Evolutionary conservation across 1,140 invertebrate genomes (phyloP).

Genomic region (Fopius arisanus): DNA sequence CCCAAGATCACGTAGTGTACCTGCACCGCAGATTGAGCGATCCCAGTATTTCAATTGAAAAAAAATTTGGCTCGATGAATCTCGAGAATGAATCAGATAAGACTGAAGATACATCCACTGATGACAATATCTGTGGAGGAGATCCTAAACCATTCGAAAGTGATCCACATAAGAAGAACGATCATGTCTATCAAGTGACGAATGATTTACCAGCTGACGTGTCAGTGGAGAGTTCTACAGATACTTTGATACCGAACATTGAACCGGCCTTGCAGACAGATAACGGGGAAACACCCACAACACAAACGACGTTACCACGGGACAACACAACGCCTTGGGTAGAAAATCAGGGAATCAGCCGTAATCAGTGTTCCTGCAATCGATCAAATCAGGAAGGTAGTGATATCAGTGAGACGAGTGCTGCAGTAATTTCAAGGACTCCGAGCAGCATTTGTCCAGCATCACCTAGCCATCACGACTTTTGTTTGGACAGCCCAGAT

Average conservation of each 20-base stretch:
- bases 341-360: conserved; percentile 37
- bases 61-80: conserved; percentile 59
- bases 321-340: conserved; percentile 45
- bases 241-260: conserved; percentile 61
- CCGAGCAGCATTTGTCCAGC: conserved; percentile 61
- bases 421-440: conserved; percentile 54
- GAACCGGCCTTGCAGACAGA: conserved; percentile 48
- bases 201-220: conserved; percentile 55
- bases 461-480: conserved; percentile 58
- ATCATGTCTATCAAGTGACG: conserved; percentile 44
- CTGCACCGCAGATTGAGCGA: conserved; percentile 79
- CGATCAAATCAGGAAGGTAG: conserved; percentile 53
- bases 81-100: conserved; percentile 52
- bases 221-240: conserved; percentile 64
- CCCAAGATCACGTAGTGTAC: conserved; percentile 70
- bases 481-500: conserved; percentile 57
- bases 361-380: conserved; percentile 40
- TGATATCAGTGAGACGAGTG: conserved; percentile 57
- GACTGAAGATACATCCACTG: conserved; percentile 37
- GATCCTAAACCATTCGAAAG: conserved; percentile 38
- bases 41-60: conserved; percentile 78
- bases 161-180: conserved; percentile 41
- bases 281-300: background rate
- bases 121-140: conserved; percentile 34
- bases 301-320: background rate